A percentile compares a stretch with the other conserved stretches of the same genome.
These are phyloP conservation scores for Caenorhabditis angaria DNA, from an alignment of 2,888 invertebrate species.

Conservation along the genomic window DNA sequence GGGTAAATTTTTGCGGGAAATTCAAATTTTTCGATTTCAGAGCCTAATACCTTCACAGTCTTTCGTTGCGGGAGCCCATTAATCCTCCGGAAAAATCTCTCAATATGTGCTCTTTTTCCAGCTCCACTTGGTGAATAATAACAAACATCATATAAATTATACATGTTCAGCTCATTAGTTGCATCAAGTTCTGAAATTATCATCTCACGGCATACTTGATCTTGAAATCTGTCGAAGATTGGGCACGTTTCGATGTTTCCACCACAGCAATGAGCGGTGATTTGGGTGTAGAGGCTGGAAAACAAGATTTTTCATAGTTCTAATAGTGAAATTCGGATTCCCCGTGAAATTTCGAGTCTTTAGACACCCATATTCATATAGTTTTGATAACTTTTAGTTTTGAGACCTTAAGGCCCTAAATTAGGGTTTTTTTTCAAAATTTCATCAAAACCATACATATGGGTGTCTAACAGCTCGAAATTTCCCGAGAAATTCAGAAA, in stretches of 20 bases:
- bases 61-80: slow-evolving; percentile 38
- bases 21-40: background rate
- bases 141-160: slow-evolving; percentile 55
- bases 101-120: slow-evolving; percentile 36
- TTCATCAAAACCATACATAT: too few species aligned
- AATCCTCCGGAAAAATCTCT: slow-evolving; percentile 18
- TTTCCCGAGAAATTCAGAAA: too few species aligned
- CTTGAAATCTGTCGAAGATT: slow-evolving; percentile 40
- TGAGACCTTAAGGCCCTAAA: too few species aligned
- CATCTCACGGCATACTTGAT: slow-evolving; percentile 33
- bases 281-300: slow-evolving; percentile 46
- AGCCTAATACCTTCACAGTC: slow-evolving; percentile 17
- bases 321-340: background rate
- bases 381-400: too few species aligned
- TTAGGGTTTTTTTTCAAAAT: too few species aligned
- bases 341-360: too few species aligned
- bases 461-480: too few species aligned
- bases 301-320: too few species aligned
- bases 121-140: slow-evolving; percentile 36
- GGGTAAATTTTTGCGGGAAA: too few species aligned
- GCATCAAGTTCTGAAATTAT: slow-evolving; percentile 45
- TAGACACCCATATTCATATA: too few species aligned
- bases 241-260: slow-evolving; percentile 53
- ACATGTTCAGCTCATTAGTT: slow-evolving; percentile 54
- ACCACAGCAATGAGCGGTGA: slow-evolving; percentile 49